These are phyloP conservation scores for Ahaetulla prasina DNA, from an alignment of 2,113 vertebrate genomes.

Conservation along the genomic window DNA sequence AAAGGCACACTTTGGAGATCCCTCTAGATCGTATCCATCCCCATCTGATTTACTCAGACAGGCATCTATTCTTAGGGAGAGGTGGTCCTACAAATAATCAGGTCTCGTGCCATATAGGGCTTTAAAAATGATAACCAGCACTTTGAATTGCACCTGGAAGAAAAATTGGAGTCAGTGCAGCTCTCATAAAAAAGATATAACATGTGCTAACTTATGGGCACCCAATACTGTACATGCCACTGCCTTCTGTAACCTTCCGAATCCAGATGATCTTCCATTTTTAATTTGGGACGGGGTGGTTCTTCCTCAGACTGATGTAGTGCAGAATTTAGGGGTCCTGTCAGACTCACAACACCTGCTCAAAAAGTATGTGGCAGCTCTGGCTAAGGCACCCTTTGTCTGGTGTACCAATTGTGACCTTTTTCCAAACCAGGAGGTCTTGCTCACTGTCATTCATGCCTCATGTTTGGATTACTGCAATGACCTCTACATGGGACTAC, in stretches of 20 bases:
- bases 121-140: neutral
- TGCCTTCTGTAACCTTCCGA: too few species aligned
- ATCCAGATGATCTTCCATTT: too few species aligned
- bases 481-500: neutral
- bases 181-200: neutral
- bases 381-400: neutral
- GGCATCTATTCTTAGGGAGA: neutral
- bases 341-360: neutral
- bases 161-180: neutral
- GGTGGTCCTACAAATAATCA: neutral
- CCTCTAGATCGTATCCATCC: neutral
- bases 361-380: neutral
- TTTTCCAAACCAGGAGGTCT: neutral
- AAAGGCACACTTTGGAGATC: neutral
- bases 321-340: neutral
- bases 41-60: neutral
- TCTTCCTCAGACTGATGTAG: neutral
- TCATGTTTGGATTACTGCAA: neutral
- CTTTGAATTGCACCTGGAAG: neutral
- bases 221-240: neutral
- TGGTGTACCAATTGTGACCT: neutral
- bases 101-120: neutral
- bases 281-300: too few species aligned
- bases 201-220: neutral
- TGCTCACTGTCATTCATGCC: neutral